phyloP scores from a whole-genome alignment of 2,113 vertebrate species.

The Maccullochella peelii region DNA sequence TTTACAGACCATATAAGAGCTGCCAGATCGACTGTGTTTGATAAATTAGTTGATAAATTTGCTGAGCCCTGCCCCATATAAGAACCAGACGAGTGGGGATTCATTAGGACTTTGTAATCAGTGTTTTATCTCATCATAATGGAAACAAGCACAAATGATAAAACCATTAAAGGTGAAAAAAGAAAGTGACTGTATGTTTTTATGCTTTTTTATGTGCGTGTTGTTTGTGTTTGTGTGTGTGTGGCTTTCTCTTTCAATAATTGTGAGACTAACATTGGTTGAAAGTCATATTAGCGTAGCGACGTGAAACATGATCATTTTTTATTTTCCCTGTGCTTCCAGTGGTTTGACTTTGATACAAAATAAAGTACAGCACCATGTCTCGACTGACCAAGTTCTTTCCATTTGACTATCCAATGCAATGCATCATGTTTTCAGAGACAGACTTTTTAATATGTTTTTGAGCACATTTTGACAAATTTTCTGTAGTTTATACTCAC shows the following conservation, averaged over 20 bases:
- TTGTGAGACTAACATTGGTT: no score
- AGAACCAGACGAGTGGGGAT: not conserved
- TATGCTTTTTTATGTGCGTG: no score
- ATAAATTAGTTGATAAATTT: constrained; percentile 29
- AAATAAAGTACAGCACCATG: not conserved
- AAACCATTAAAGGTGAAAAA: not conserved
- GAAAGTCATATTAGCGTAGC: no score
- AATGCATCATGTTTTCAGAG: not conserved
- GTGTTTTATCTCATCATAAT: not conserved
- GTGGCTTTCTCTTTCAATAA: no score
- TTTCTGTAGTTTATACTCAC: no score
- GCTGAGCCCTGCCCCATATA: not conserved
- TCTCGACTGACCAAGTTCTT: not conserved
- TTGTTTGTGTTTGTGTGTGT: no score
- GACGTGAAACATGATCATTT: no score
- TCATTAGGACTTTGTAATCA: constrained; percentile 12
- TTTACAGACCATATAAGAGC: constrained; percentile 48
- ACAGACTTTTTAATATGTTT: not conserved
- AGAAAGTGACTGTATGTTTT: not conserved
- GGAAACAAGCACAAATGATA: not conserved
- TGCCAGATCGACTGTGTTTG: constrained; percentile 27
- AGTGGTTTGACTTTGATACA: no score
- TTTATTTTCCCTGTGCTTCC: no score
- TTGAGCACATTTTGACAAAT: no score
- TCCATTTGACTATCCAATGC: not conserved